Percentiles rank a stretch among this genome's conserved stretches.
Conservation (phyloP, 2,888 invertebrate genomes). For the Eugnorisma glareosa region DNA sequence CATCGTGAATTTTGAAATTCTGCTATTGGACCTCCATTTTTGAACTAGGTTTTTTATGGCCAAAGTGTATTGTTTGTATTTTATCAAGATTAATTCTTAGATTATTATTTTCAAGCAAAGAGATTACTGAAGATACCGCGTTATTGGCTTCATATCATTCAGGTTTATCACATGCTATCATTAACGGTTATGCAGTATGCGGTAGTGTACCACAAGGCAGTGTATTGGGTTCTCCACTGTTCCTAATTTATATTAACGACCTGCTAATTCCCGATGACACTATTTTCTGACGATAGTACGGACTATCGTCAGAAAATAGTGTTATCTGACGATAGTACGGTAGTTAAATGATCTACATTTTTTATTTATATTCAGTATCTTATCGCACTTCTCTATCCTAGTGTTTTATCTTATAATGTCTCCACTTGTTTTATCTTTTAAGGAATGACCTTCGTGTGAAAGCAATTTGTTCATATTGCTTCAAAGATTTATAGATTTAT, state of each 20-base stretch:
- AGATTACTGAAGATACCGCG: background rate
- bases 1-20: background rate
- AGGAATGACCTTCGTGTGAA: background rate
- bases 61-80: background rate
- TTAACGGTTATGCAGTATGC: too few species aligned
- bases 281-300: too few species aligned
- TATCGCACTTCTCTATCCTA: background rate
- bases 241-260: too few species aligned
- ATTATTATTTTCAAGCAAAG: background rate
- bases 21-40: background rate
- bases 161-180: background rate
- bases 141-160: background rate
- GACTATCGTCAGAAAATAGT: too few species aligned
- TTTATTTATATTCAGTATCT: conserved; percentile 9
- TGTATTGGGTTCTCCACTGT: too few species aligned
- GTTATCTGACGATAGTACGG: too few species aligned
- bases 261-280: too few species aligned
- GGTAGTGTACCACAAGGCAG: too few species aligned
- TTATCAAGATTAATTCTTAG: background rate
- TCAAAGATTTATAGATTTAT: background rate
- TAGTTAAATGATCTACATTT: background rate
- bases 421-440: too few species aligned
- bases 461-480: background rate
- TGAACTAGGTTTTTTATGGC: background rate
- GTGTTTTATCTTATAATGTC: too few species aligned